phyloP scores from a whole-genome alignment of 2,797 vertebrate species.

The Apodemus agrarius region DNA sequence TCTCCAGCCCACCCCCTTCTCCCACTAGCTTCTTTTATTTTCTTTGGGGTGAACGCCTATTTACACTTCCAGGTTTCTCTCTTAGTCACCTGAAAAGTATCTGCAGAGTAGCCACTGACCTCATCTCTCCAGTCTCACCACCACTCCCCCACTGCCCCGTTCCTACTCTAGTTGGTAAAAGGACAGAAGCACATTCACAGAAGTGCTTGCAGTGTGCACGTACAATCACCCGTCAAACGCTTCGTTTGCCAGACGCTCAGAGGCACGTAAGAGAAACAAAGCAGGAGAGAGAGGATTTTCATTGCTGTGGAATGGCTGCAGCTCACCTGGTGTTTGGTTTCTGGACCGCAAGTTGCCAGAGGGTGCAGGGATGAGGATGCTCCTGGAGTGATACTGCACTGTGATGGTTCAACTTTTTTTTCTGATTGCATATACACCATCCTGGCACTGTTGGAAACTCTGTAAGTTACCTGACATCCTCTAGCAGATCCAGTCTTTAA shows the following conservation, averaged over 20 bases:
- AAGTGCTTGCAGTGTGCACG: neutral
- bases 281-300: neutral
- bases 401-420: neutral
- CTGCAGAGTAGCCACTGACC: neutral
- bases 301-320: neutral
- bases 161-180: neutral
- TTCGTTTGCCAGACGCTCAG: neutral
- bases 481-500: neutral
- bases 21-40: neutral
- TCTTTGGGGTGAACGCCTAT: neutral
- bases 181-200: neutral
- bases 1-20: neutral
- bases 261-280: neutral
- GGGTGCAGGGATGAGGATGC: neutral
- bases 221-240: neutral
- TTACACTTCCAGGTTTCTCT: slow-evolving; percentile 4
- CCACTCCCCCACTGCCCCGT: neutral
- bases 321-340: neutral
- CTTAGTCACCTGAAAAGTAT: neutral
- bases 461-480: neutral
- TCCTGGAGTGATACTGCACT: neutral
- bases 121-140: neutral
- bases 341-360: neutral
- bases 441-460: neutral
- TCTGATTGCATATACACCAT: neutral